Evolutionary conservation across 2,797 vertebrate species (phyloP), one percentile per base, ranked within the genome.

Genomic region (Graptemys geographica): DNA sequence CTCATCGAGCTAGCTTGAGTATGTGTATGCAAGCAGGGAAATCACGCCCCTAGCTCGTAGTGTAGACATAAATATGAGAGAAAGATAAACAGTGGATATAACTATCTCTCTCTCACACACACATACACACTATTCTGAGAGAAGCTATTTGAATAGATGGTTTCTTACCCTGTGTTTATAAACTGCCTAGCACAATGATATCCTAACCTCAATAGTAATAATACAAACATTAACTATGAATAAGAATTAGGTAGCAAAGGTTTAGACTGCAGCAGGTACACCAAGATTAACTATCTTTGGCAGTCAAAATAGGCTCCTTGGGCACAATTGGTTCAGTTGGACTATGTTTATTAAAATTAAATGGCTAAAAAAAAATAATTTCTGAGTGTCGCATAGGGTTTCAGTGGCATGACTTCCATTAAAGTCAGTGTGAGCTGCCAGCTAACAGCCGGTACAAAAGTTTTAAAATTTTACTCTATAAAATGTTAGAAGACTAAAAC

Each of bases 401-500:
- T 89, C 88, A 10, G 4, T 65, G 21, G 80, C 25, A 84, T 72
- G 47, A 5, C 27, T 96, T 93, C n/a, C 23, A 86, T 53, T 92
- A 92, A 62, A 69, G 51, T 84, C 47, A 90, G 6, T 44, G 62
- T 82, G 53, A 93, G 13, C 44, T 84, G 94, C 56, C 88, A 76
- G 25, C 83, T 85, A 80, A 91, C 37, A 85, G 0, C 5, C 56
- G 59, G 31, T 31, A 51, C 5, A 72, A 55, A 82, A 44, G 6
- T 87, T 37, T 90, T 78, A 93, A 84, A 82, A 80, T 55, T 33
- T 76, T 0, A 72, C 51, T 19, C 89, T 33, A 37, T 78, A 12
- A 49, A 87, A 82, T 59, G 74, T 93, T 94, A 93, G 90, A 87
- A 87, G 62, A 86, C 28, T 82, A 49, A 8, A 27, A 53, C 33